Base-by-base conservation (phyloP, 2,888 invertebrate species). In the Ornithoptera priamus region DNA sequence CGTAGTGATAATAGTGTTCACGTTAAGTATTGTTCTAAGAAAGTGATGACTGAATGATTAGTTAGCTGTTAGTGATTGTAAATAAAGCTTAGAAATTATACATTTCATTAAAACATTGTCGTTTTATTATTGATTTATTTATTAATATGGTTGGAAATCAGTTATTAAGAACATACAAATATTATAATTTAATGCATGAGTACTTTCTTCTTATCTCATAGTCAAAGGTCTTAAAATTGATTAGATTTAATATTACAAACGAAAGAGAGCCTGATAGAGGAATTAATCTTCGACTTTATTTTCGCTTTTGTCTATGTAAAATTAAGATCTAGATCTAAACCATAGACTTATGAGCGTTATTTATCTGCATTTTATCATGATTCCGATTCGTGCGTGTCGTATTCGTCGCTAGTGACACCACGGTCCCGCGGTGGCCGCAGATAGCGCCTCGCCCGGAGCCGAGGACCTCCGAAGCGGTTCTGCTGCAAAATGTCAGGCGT, bases 71-170 rank as follows among this genome's bases (percentile, higher is more conserved):
- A 91, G 89, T 88, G 86, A 88, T 89, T 92, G 91, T 92, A 92
- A 88, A 92, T 92, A 92, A 86, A 87, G 90, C 92, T 92, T 92
- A 90, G 86, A 90, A 88, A 90, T 89, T 91, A 90, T 90, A 90
- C 85, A 85, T 90, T 90, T 92, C 85, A 90, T 85, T 90, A 88
- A 89, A 85, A 74, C 69, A 72, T 65, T 65, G 73, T 87, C 77
- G 86, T 89, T 90, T 88, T 76, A 85, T 86, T 88, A 72, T 65
- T 46, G 24, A 30, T 64, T 58, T 20, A 42, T 59, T 20, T 50
- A 15, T 46, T 10, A 10, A 17, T 50, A 50, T 17, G 5, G 50
- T 15, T 39, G 8, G 1, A 39, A 39, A 39, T 1, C 15, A 50
- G 0, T 50, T 50, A 46, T 46, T 15, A 46, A 8, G 7, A 15